A percentile compares a stretch with the other conserved stretches of the same genome.
Evolutionary conservation across 2,113 vertebrate genomes (phyloP).

Genomic region (Leptobrachium ailaonicum): DNA sequence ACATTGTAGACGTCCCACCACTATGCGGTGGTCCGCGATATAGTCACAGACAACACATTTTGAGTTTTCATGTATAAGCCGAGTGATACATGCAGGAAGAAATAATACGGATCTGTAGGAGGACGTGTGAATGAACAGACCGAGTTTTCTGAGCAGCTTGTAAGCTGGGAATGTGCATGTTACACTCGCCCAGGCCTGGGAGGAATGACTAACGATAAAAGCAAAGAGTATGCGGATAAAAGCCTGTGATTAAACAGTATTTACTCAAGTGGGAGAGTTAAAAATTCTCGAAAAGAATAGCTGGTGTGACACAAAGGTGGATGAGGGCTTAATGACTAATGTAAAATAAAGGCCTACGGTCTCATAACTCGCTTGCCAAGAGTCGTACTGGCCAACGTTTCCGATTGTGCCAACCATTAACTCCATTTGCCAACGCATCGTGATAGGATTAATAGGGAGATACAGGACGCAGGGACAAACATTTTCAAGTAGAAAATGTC

Average conservation of each 20-base stretch:
- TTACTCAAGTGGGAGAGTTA: background rate
- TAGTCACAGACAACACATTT: background rate
- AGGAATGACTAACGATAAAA: background rate
- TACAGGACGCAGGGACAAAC: too few relatives aligned
- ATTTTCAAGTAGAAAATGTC: too few relatives aligned
- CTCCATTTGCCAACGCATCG: too few relatives aligned
- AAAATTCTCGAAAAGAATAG: background rate
- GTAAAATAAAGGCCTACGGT: too few relatives aligned
- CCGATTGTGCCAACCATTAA: too few relatives aligned
- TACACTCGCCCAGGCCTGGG: background rate
- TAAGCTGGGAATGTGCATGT: background rate
- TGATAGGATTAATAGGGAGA: too few relatives aligned
- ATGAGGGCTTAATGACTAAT: background rate
- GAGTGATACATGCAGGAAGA: background rate
- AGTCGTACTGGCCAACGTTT: too few relatives aligned
- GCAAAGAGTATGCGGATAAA: background rate
- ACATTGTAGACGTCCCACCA: background rate
- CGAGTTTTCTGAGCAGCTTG: background rate
- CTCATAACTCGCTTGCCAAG: too few relatives aligned
- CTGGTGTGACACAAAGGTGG: background rate
- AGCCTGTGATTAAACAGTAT: background rate
- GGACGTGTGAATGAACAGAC: background rate
- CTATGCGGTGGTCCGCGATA: background rate
- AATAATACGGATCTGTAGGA: background rate
- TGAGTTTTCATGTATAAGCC: background rate